Evolutionary conservation across 2,888 invertebrate species (phyloP), one percentile per base, ranked within the genome.

Genomic region (Pomacea canaliculata): DNA sequence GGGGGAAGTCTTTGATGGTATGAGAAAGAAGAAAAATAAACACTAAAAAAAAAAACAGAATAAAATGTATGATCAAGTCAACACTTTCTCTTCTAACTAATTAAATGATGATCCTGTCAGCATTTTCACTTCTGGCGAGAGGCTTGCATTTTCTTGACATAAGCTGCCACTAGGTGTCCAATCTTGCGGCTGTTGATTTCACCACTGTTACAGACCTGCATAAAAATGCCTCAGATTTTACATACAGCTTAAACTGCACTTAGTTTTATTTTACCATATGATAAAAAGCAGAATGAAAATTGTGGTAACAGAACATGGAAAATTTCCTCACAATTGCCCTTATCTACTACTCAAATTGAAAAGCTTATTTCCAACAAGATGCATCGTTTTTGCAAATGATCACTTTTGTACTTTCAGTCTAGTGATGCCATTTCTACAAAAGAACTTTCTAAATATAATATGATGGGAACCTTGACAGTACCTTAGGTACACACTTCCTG

Each of bases 401-500:
- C 60, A 60, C 7, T 18, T 63, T 23, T 63, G 12, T 9, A 27
- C 19, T 10, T 23, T 63, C 2, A 23, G 27, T 63, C 63, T 12
- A 23, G 60, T 19, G 18, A 60, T 12, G 19, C 7, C 63, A 10
- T 63, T 19, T 7, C 63, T 23, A 63, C 19, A 63, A 63, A 63
- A 63, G 63, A 19, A 23, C 27, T 2, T 23, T 19, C 10, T 19
- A 23, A 19, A 63, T 18, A 23, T 63, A 19, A 10, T 63, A 19
- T 18, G 19, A 23, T 63, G 27, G 27, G 63, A 10, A 23, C 10
- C 19, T 23, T 63, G 16, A 63, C 63, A 84, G 90, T 92, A 98
- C 98, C 95, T 99, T 99, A 86, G 98, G 98, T 89, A 98, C 98
- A 90, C 97, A 95, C 92, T 96, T 95, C 83, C 98, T 93, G 93